Conservation (phyloP, 2,888 invertebrate species). For the Erebia aethiops region DNA sequence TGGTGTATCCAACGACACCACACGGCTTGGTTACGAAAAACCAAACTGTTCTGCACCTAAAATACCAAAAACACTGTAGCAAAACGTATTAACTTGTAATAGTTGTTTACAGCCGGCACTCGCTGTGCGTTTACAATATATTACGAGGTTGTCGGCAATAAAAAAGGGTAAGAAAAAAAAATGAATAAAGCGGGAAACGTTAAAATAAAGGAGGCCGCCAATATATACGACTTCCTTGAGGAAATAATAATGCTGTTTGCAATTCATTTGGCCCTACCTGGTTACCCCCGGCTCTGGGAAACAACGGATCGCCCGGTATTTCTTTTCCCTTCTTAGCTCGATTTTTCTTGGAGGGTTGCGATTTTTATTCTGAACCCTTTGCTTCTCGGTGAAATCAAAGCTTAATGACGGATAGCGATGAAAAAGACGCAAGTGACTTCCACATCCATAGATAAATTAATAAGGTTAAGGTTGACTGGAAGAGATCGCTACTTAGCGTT, state of each 20-base stretch:
- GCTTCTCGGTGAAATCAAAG: constrained; percentile 73
- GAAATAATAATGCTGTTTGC: constrained; percentile 84
- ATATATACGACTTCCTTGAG: constrained; percentile 83
- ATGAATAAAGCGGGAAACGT: constrained; percentile 77
- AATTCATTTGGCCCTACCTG: constrained; percentile 83
- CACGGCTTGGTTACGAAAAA: too few species aligned
- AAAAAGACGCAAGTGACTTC: constrained; percentile 53
- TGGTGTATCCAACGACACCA: too few species aligned
- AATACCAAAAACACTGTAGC: constrained; percentile 14
- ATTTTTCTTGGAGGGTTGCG: constrained; percentile 71
- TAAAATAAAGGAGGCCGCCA: constrained; percentile 80
- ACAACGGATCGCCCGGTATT: constrained; percentile 69
- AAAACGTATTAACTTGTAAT: constrained; percentile 72
- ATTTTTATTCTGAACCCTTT: constrained; percentile 78
- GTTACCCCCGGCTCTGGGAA: constrained; percentile 75
- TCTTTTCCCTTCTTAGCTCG: constrained; percentile 64
- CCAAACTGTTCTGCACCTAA: not conserved
- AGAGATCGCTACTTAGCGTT: too few species aligned
- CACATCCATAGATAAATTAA: constrained; percentile 12
- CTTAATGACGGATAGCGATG: constrained; percentile 56
- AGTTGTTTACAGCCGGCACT: constrained; percentile 80
- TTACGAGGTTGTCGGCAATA: constrained; percentile 79
- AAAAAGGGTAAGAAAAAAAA: constrained; percentile 79
- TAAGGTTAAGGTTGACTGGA: too few species aligned
- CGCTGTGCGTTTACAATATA: constrained; percentile 80